phyloP scores from a whole-genome alignment of 2,113 vertebrate genomes.

The Vireo altiloquus region DNA sequence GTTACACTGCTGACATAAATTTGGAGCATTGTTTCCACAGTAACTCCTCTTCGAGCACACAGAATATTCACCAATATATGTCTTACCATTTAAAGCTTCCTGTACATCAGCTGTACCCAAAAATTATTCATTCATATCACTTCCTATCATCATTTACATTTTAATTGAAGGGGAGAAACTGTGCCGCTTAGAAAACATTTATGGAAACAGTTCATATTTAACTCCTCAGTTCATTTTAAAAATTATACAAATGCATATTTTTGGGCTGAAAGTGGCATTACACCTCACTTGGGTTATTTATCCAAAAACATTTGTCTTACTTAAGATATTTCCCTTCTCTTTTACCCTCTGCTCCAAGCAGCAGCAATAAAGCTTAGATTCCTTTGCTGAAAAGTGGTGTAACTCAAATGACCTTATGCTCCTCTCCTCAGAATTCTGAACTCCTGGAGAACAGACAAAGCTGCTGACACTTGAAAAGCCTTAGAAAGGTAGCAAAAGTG shows the following conservation, averaged over 20 bases:
- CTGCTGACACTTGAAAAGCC: conserved; percentile 43
- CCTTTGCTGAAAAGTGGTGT: conserved; percentile 1
- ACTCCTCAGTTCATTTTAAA: not conserved
- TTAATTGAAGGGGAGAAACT: not conserved
- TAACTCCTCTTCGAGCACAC: not conserved
- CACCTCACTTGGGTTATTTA: not conserved
- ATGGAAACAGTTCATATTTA: not conserved
- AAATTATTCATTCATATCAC: not conserved
- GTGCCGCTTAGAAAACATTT: not conserved
- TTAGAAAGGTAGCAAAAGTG: not conserved
- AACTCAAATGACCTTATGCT: conserved; percentile 25
- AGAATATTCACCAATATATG: not conserved
- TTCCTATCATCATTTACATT: not conserved
- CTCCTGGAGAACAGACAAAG: conserved; percentile 23
- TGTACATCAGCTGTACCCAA: not conserved
- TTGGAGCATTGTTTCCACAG: not conserved
- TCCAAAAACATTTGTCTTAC: not conserved
- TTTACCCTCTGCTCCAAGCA: not conserved
- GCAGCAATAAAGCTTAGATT: not conserved
- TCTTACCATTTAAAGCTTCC: not conserved
- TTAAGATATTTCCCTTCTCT: not conserved
- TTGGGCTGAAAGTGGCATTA: not conserved
- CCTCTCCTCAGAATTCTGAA: conserved; percentile 15
- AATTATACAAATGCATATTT: not conserved
- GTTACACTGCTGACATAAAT: not conserved